Evolutionary conservation across 2,888 invertebrate genomes (phyloP), one percentile per base, ranked within the genome.

Genomic region (Lycophotia porphyrea): DNA sequence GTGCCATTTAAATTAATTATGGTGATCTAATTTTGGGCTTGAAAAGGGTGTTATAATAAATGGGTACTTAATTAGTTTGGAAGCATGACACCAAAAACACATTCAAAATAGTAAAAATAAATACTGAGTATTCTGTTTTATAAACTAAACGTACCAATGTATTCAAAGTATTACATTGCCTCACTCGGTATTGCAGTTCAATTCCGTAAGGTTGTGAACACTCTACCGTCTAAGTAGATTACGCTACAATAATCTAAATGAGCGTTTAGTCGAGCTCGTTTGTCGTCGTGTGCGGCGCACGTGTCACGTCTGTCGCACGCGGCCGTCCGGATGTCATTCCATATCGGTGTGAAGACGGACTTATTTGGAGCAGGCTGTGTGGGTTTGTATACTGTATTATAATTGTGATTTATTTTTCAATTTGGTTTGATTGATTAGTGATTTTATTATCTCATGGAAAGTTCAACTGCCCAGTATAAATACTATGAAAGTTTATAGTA

Each of bases 1-100:
- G 92, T 92, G 89, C 92, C 92, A 92, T 90, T 92, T 93, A 93
- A 93, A 94, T 93, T 95, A 94, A 95, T 95, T 95, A 95, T 92
- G 90, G 89, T 92, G 91, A 93, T 93, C 91, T 92, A 87, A 91
- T 89, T 89, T 67, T 88, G 86, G 74, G 84, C 78, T 87, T 78
- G 70, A 31, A 63, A 49, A 85, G 85, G 83, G 85, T 83, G 83
- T 83, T 83, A 71, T 82, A 81, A 80, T 78, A 72, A 78, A 82
- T 80, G 77, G 74, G 71, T 77, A 49, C 76, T 75, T 85, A 76
- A 85, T 81, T 66, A 64, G 65, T 78, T 77, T 73, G 69, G 70
- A 84, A 31, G 55, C 42, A 68, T 44, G 52, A 67, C 47, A 78
- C 52, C 5, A 21, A 71, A 80, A 55, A 49, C 15, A 27, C 5